Percentiles rank a stretch among this genome's conserved stretches.
These are phyloP conservation scores for Drosophila parthenogenetica DNA, from an alignment of 2,888 invertebrate genomes.

Conservation along the genomic window DNA sequence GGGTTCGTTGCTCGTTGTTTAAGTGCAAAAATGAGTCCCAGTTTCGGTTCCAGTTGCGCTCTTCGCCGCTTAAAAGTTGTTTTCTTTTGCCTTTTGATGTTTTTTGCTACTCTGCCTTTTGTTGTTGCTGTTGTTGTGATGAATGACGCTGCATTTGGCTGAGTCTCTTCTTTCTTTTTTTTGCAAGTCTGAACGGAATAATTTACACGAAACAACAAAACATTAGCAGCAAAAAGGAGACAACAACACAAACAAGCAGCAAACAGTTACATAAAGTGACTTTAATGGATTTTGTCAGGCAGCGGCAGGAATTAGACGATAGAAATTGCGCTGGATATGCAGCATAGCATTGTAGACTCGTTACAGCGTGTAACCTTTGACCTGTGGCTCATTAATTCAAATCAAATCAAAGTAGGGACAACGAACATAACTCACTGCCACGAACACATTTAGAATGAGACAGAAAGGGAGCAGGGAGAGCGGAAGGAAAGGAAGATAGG, in stretches of 20 bases:
- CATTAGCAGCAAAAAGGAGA: conserved; percentile 50
- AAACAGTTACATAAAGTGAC: conserved; percentile 62
- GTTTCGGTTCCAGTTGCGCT: conserved; percentile 36
- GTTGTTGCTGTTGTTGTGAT: conserved; percentile 64
- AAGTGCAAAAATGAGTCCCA: conserved; percentile 71
- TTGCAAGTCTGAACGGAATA: conserved; percentile 51
- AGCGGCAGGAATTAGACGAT: conserved; percentile 55
- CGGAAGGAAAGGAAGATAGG: neutral
- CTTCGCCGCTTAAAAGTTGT: conserved; percentile 42
- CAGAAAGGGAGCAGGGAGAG: neutral
- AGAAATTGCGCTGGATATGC: neutral
- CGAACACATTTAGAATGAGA: conserved; percentile 6
- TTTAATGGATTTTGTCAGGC: conserved; percentile 72
- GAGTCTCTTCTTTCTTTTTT: conserved; percentile 51
- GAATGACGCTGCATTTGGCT: conserved; percentile 78
- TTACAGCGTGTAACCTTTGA: conserved; percentile 42
- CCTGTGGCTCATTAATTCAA: conserved; percentile 49
- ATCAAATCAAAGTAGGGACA: conserved; percentile 46
- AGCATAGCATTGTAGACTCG: conserved; percentile 27
- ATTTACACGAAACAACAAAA: conserved; percentile 67
- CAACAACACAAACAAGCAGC: conserved; percentile 37
- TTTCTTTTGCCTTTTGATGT: conserved; percentile 36
- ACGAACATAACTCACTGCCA: conserved; percentile 13
- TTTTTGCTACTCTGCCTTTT: neutral
- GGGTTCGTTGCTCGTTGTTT: conserved; percentile 73